Evolutionary conservation across 2,113 vertebrate species (phyloP).

Genomic region (Engraulis encrasicolus): DNA sequence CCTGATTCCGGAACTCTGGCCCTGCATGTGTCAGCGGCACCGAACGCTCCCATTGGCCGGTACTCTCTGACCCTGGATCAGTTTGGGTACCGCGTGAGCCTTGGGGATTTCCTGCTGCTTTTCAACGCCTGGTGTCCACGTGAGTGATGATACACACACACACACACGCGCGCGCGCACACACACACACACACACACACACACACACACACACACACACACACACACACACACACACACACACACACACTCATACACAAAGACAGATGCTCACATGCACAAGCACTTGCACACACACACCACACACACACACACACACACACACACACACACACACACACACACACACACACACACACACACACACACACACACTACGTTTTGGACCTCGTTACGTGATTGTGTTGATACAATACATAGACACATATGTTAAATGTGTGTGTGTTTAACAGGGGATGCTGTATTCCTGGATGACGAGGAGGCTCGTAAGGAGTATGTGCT

Average conservation of each 20-base stretch:
- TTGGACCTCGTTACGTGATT: neutral
- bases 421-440: neutral
- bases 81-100: slow-evolving; percentile 55
- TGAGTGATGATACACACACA: slow-evolving; percentile 61
- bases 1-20: slow-evolving; percentile 67
- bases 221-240: slow-evolving; percentile 13
- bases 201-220: neutral
- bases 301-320: neutral
- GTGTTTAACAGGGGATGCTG: slow-evolving; percentile 34
- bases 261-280: too few species aligned
- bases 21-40: slow-evolving; percentile 75
- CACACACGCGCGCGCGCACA: slow-evolving; percentile 22
- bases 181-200: neutral
- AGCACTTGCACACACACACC: too few species aligned
- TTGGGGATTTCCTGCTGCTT: slow-evolving; percentile 82
- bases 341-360: neutral
- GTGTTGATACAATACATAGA: neutral
- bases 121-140: slow-evolving; percentile 94
- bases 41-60: slow-evolving; percentile 80
- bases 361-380: neutral
- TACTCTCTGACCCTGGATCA: slow-evolving; percentile 80
- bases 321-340: neutral
- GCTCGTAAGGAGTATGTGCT: slow-evolving; percentile 83
- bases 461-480: slow-evolving; percentile 79
- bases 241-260: too few species aligned